Conservation (phyloP, 2,113 vertebrate species). For the Psettodes erumei region DNA sequence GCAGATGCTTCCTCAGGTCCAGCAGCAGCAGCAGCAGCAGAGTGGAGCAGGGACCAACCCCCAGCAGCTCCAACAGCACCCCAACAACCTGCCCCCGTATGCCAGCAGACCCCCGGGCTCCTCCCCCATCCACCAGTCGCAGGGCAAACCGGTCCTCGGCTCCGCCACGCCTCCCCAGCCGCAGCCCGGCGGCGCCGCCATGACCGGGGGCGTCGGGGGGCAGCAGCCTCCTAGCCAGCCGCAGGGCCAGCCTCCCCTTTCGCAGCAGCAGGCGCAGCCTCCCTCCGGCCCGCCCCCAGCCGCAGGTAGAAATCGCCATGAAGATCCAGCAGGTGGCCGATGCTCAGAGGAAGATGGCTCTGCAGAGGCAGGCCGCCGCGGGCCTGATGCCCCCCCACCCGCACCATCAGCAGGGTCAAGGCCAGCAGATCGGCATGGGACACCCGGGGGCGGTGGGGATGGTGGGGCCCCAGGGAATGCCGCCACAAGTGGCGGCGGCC, state of each 20-base stretch:
- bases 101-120: constrained; percentile 87
- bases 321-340: constrained; percentile 97
- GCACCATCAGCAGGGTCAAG: constrained; percentile 86
- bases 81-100: constrained; percentile 85
- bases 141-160: constrained; percentile 92
- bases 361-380: constrained; percentile 86
- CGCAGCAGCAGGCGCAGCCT: constrained; percentile 82
- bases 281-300: constrained; percentile 91
- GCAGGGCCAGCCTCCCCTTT: constrained; percentile 48
- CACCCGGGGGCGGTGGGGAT: constrained; percentile 79
- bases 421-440: constrained; percentile 88
- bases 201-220: constrained; percentile 82
- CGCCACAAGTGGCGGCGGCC: constrained; percentile 65
- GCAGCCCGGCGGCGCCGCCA: constrained; percentile 83
- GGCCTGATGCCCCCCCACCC: constrained; percentile 85
- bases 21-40: constrained; percentile 75
- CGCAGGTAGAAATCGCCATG: constrained; percentile 97
- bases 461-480: constrained; percentile 82
- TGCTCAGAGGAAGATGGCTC: constrained; percentile 95
- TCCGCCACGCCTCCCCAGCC: constrained; percentile 89
- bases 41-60: constrained; percentile 74
- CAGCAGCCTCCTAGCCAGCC: constrained; percentile 83
- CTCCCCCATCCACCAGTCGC: constrained; percentile 90
- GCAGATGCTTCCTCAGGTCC: constrained; percentile 76
- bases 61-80: constrained; percentile 81